Conservation (phyloP, 2,888 invertebrate genomes). For the Eustalomyia histrio region DNA sequence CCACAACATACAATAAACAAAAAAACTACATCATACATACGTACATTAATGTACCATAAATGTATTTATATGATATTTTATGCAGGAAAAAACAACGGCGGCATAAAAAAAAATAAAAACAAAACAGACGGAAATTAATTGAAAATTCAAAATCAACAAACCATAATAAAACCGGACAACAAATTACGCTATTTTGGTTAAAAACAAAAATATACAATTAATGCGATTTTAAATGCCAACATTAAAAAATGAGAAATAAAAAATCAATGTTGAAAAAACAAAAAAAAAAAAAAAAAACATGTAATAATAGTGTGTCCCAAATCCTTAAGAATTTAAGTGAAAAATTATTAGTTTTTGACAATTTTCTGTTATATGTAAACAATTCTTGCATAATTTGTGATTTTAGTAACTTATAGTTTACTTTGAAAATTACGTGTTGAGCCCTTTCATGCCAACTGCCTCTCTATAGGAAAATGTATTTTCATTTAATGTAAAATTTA, state of each 20-base stretch:
- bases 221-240: conserved; percentile 56
- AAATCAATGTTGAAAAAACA: neutral
- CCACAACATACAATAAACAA: conserved; percentile 56
- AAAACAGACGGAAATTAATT: conserved; percentile 60
- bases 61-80: neutral
- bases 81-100: neutral
- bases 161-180: conserved; percentile 60
- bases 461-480: too few species aligned
- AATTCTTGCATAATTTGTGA: too few species aligned
- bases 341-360: neutral
- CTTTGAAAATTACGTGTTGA: too few species aligned
- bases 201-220: conserved; percentile 48
- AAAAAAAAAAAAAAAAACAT: neutral
- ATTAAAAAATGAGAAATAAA: conserved; percentile 22
- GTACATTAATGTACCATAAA: neutral
- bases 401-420: too few species aligned
- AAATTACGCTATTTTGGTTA: conserved; percentile 56
- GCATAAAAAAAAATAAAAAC: conserved; percentile 14
- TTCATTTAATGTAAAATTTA: too few species aligned
- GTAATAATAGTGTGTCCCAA: neutral
- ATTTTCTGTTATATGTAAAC: too few species aligned
- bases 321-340: neutral
- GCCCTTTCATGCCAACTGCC: too few species aligned
- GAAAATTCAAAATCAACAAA: conserved; percentile 62
- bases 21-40: neutral